Evolutionary conservation across 2,113 vertebrate species (phyloP).

Genomic region (Pterocles burchelli): DNA sequence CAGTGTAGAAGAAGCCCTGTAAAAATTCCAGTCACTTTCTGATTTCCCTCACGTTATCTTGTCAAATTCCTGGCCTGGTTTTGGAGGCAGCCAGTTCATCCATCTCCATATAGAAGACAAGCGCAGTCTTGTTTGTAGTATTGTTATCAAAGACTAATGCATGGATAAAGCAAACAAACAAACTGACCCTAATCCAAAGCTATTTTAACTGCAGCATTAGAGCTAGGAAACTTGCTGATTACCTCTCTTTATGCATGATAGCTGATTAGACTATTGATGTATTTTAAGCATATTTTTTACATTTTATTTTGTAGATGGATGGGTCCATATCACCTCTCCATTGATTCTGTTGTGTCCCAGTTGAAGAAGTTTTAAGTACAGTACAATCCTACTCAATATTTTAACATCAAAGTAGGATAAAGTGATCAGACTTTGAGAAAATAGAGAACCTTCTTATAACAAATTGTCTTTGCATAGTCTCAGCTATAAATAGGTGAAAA

Average conservation of each 20-base stretch:
- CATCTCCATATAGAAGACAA: slow-evolving; percentile 66
- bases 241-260: neutral
- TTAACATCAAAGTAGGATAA: neutral
- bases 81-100: slow-evolving; percentile 15
- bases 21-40: slow-evolving; percentile 43
- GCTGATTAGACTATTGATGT: neutral
- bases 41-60: slow-evolving; percentile 47
- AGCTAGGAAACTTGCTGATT: neutral
- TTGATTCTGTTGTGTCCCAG: neutral
- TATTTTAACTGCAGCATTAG: slow-evolving; percentile 31
- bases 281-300: neutral
- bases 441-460: neutral
- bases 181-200: slow-evolving; percentile 39
- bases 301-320: neutral
- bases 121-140: slow-evolving; percentile 6
- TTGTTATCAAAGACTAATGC: slow-evolving; percentile 47
- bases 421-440: neutral
- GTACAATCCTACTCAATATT: neutral
- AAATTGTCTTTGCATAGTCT: neutral
- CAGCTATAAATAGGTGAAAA: neutral
- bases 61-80: slow-evolving; percentile 34
- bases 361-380: neutral
- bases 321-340: neutral
- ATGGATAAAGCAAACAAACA: slow-evolving; percentile 56
- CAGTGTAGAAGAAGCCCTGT: neutral